Base-by-base conservation (phyloP, 1,140 invertebrate genomes). In the Ditylenchus dipsaci region DNA sequence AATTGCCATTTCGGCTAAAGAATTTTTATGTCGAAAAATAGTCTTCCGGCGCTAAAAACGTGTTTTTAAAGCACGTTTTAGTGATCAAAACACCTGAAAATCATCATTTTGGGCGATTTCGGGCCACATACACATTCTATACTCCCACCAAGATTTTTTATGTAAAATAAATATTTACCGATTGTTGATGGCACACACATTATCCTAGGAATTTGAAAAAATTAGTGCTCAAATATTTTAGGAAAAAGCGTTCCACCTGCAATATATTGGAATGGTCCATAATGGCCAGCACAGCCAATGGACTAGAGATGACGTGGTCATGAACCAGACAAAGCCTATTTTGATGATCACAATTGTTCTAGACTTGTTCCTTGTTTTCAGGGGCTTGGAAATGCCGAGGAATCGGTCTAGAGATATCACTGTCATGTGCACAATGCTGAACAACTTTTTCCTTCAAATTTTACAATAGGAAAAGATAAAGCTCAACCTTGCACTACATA, bases 401-500 rank as follows among this genome's bases (percentile, higher is more conserved):
- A 93, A 96, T 76, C 93, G 88, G 69, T 92, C 91, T 71, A 96
- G 86, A 43, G 90, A 92, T 82, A 96, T 95, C 85, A 92, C 93
- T 82, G 92, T 93, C 91, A 96, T 95, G 87, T 96, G 93, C 88
- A 94, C 90, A 80, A 96, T 96, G n/a, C n/a, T n/a, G n/a, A n/a
- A n/a, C n/a, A n/a, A n/a, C n/a, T n/a, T n/a, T n/a, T n/a, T n/a
- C n/a, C n/a, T n/a, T n/a, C n/a, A n/a, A n/a, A n/a, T n/a, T n/a
- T n/a, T n/a, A n/a, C n/a, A n/a, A n/a, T n/a, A n/a, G n/a, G n/a
- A n/a, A n/a, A n/a, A n/a, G n/a, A n/a, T n/a, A n/a, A n/a, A n/a
- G n/a, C n/a, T n/a, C n/a, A n/a, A n/a, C n/a, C n/a, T n/a, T n/a
- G n/a, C n/a, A n/a, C n/a, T n/a, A n/a, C n/a, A n/a, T n/a, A n/a